A percentile compares a stretch with the other conserved stretches of the same genome.
Conservation (phyloP, 2,888 invertebrate species). For the Drosophila borborema region DNA sequence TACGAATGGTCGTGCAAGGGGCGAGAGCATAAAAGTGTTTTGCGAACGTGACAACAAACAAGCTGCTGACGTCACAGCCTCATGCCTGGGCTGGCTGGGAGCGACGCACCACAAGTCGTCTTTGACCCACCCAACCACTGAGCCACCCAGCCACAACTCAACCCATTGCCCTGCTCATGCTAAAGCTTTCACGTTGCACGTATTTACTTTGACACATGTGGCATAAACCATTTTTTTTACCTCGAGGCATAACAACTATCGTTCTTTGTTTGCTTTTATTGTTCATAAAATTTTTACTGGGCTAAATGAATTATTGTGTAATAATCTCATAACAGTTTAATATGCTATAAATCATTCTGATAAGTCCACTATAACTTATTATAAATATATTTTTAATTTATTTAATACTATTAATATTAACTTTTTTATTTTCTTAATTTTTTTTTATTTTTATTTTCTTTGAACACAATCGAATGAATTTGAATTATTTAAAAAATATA, state of each 20-base stretch:
- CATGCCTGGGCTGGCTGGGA: not conserved
- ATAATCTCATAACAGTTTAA: not conserved
- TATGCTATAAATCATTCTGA: not conserved
- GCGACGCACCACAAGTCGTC: conserved; percentile 7
- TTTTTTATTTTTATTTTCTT: too few relatives aligned
- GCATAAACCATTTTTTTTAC: not conserved
- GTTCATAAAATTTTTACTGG: not conserved
- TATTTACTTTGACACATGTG: conserved; percentile 27
- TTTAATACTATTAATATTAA: too few relatives aligned
- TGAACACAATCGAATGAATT: too few relatives aligned
- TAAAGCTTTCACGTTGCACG: conserved; percentile 24
- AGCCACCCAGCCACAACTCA: conserved; percentile 7
- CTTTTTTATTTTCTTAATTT: too few relatives aligned
- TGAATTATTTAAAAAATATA: too few relatives aligned
- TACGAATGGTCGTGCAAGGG: conserved; percentile 73
- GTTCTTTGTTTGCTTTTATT: not conserved
- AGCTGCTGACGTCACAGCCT: conserved; percentile 66
- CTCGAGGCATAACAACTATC: not conserved
- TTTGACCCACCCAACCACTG: conserved; percentile 36
- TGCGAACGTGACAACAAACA: conserved; percentile 70
- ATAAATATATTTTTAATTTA: too few relatives aligned
- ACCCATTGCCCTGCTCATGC: conserved; percentile 19
- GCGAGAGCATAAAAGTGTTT: conserved; percentile 49
- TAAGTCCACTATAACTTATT: not conserved
- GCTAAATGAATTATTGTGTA: not conserved